Base-by-base conservation (phyloP, 2,888 invertebrate genomes). In the Ashinkailepas kermadecensis region DNA sequence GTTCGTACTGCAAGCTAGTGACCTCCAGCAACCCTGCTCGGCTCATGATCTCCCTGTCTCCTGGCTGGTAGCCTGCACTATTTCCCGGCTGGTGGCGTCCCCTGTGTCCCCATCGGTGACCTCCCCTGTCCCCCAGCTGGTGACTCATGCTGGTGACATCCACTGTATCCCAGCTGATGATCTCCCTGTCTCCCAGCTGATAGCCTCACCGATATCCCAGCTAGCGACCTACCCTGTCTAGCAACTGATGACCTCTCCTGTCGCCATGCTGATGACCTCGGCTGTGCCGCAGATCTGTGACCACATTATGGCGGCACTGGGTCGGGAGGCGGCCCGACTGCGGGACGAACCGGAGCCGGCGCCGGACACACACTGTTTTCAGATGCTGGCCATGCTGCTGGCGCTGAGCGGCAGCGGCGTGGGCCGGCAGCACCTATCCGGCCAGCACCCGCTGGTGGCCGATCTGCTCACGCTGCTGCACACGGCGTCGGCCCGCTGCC, bases 351-450 rank as follows among this genome's bases (percentile, higher is more conserved):
- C 97, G 96, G 96, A 97, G 87, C 90, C 82, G 23, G 82, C 83
- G 23, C 84, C 90, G 4, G 97, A 98, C 87, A 95, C 95, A n/a
- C 98, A 97, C 87, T 97, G 97, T 88, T 98, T 97, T 87, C 97
- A 98, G 89, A 95, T 98, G 95, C 89, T 98, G 54, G 96, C 96
- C 9, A 93, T 97, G 93, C 97, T 95, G 80, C 88, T 97, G 85
- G 97, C 98, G 0, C 88, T 98, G 74, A 97, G 96, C 84, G 97
- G 97, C 7, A 97, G 96, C 85, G 91, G 93, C 0, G 95, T 97
- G 0, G 97, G 97, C 0, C 90, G 96, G 58, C 92, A 93, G 0
- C 97, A 97, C 87, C 89, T 98, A 21, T 95, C 97, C 0, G 95
- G 96, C 86, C 96, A 97, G 86, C 92, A 93, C 80, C 94, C 93